Conservation (phyloP, 2,797 vertebrate genomes). For the Rhynchotus rufescens region DNA sequence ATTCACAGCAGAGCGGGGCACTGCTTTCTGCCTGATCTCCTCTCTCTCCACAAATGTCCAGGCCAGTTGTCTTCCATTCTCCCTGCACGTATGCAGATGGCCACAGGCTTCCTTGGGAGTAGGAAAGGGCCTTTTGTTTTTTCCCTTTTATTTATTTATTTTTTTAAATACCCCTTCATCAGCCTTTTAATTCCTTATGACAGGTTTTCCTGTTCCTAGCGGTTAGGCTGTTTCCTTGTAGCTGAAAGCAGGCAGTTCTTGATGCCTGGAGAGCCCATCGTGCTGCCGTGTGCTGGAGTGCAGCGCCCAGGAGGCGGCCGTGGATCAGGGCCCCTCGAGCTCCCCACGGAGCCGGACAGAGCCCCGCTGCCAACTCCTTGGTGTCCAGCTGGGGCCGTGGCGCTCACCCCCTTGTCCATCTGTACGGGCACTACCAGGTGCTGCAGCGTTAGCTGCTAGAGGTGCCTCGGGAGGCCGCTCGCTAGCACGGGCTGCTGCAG, state of each 20-base stretch:
- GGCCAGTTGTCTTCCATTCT: constrained; percentile 34
- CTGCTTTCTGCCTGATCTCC: background rate
- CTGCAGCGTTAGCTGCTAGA: constrained; percentile 12
- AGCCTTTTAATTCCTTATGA: background rate
- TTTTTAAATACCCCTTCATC: background rate
- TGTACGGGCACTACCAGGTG: background rate
- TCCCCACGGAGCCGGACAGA: background rate
- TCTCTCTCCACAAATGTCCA: background rate
- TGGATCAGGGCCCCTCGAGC: background rate
- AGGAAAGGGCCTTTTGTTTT: background rate
- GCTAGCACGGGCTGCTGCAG: background rate
- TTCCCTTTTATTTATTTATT: background rate
- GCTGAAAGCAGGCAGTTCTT: background rate
- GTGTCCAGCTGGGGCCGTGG: background rate
- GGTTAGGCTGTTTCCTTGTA: background rate
- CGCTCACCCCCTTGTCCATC: background rate
- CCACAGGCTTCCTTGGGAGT: background rate
- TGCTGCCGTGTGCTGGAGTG: background rate
- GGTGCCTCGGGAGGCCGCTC: background rate
- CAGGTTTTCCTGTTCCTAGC: background rate
- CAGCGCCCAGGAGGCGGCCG: background rate
- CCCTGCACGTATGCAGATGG: background rate
- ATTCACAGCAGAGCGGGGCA: background rate
- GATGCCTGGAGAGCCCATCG: background rate
- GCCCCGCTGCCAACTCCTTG: background rate